Evolutionary conservation across 2,888 invertebrate species (phyloP), one percentile per base, ranked within the genome.

Genomic region (Drosophila nigritarsus): DNA sequence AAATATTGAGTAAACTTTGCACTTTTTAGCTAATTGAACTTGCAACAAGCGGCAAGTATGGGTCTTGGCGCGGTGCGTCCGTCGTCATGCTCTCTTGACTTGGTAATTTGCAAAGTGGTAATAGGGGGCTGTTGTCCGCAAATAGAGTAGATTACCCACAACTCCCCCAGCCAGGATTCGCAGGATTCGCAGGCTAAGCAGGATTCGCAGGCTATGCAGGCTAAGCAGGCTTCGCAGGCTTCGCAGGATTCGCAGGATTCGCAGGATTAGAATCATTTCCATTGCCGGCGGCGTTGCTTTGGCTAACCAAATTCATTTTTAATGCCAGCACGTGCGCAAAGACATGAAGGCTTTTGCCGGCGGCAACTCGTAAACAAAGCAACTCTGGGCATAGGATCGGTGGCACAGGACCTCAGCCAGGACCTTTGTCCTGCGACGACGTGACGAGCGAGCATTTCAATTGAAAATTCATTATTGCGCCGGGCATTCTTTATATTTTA

Each of bases 251-350:
- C 7, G 2, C 30, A 32, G 32, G 32, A 32, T 9, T 32, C 32
- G 32, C 3, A 8, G 45, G 24, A 45, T 73, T 76, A 73, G 58
- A 77, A 45, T 67, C 55, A 64, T 73, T 45, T 65, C 53, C 58
- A 65, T 38, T 49, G 63, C 58, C 59, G 27, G n/a, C 45, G 62
- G 69, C 62, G 27, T 71, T 72, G 66, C 62, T 51, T 73, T 36
- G 51, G 36, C 58, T 60, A 63, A 68, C 75, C 82, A 78, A 84
- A 82, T 84, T 82, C 80, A 88, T 86, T 85, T 86, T 85, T 85
- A 82, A 81, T 81, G 82, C 71, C 70, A 82, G 65, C 81, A 82
- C 81, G 81, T 81, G 81, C 66, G 38, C 80, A 64, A 74, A 65
- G 72, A 83, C 84, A 83, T 77, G 80, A 75, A 67, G 62, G 72